phyloP scores from a whole-genome alignment of 1,140 invertebrate genomes.

The Cyrtorhinus lividipennis region DNA sequence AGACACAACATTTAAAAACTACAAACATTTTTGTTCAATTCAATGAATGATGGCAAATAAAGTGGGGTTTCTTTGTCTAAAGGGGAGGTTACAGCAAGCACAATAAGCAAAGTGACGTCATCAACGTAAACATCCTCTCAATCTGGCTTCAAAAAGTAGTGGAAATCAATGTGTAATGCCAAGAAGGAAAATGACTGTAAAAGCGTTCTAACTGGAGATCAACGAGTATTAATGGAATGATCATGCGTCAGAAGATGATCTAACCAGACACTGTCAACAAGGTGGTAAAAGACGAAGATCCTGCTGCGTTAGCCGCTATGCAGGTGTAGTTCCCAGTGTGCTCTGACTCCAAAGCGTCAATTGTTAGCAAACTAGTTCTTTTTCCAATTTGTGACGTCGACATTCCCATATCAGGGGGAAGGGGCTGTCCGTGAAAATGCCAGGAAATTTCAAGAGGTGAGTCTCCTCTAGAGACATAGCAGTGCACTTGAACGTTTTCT shows the following conservation, averaged over 20 bases:
- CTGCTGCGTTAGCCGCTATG: conserved; percentile 43
- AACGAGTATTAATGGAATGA: not conserved
- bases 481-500: conserved; percentile 46
- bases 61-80: no score
- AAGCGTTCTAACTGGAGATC: not conserved
- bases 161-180: no score
- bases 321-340: conserved; percentile 66
- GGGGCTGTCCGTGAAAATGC: conserved; percentile 39
- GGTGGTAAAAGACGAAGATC: conserved; percentile 35
- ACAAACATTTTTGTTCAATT: no score
- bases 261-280: conserved; percentile 31
- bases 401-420: conserved; percentile 27
- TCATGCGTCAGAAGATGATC: not conserved
- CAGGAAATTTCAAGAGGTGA: conserved; percentile 62
- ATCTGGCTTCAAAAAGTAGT: no score
- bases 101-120: no score
- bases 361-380: conserved; percentile 35
- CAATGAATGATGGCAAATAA: no score
- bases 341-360: conserved; percentile 33
- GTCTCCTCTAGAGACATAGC: conserved; percentile 74
- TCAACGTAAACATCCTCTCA: no score
- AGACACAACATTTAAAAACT: no score
- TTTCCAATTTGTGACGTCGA: conserved; percentile 41
- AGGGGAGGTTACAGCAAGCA: no score
- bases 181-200: no score